Evolutionary conservation across 2,113 vertebrate species (phyloP), one percentile per base, ranked within the genome.

Genomic region (Baryphthengus martii): DNA sequence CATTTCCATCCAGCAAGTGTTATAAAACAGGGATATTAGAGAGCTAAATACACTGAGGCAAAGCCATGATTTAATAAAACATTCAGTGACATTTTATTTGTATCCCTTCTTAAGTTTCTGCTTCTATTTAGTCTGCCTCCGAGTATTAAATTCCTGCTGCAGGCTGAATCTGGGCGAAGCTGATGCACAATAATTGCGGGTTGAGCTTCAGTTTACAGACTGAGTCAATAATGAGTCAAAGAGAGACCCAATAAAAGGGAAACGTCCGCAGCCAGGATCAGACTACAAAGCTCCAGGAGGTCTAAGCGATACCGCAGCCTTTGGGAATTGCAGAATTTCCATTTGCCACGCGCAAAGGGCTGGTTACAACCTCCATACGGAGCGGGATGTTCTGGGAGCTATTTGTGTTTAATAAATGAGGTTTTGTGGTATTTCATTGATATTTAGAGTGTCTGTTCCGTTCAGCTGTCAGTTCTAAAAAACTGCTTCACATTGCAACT

Each of bases 191-290:
- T 95, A 96, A 97, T 94, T 97, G 78, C 66, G 89, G 93, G 37
- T 39, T 93, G 86, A 97, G 96, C 89, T 96, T 95, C 96, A 90
- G 83, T 97, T 97, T 97, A 97, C 81, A 95, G 85, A 71, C 94
- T 91, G 40, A 93, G 91, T 98, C 97, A 97, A 97, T 96, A 97
- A 96, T 45, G 94, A 97, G 81, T 81, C 95, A 90, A 75, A 96
- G 72, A 88, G 73, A 97, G 62, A 95, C 85, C 95, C 79, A 78
- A 50, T 95, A 90, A 93, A 96, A 96, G 35, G 35, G 70, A 91
- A 91, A n/a, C 3, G 3, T 45, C 56, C 29, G 80, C 70, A 91
- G 86, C 45, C 78, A 52, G 74, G 80, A 85, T 62, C 47, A 28
- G 59, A 49, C 83, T 92, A 62, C 21, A 24, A 15, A 66, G 83